Percentiles rank a stretch among this genome's conserved stretches.
Conservation (phyloP, 2,888 invertebrate genomes). For the Agriotes lineatus region DNA sequence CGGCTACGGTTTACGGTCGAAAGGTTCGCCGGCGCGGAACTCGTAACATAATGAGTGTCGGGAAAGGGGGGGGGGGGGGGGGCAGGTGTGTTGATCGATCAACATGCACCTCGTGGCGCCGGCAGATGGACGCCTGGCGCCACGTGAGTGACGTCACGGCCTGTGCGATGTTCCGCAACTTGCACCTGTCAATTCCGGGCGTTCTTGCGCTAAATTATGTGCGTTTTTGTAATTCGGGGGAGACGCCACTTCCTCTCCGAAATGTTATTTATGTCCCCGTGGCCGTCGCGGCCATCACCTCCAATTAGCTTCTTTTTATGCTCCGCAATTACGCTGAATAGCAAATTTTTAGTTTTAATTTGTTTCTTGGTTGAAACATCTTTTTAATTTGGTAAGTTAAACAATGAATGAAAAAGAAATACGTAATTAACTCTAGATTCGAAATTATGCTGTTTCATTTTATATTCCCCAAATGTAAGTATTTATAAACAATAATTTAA, state of each 20-base stretch:
- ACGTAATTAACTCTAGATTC: no score
- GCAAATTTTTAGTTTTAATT: no score
- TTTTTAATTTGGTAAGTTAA: no score
- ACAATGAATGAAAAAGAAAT: no score
- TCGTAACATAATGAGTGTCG: no score
- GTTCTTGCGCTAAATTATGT: slow-evolving; percentile 33
- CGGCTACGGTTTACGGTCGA: slow-evolving; percentile 9
- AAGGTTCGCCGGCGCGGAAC: slow-evolving; percentile 17
- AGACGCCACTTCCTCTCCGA: slow-evolving; percentile 11
- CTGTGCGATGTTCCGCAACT: slow-evolving; percentile 50
- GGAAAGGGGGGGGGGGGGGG: slow-evolving; percentile 60
- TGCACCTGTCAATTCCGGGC: slow-evolving; percentile 50
- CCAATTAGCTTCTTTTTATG: no score
- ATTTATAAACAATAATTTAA: no score
- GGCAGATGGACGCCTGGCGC: slow-evolving; percentile 43
- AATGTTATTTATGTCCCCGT: neutral
- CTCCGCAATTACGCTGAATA: no score
- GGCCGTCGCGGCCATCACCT: no score
- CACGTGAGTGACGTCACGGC: slow-evolving; percentile 48
- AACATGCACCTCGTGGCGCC: slow-evolving; percentile 50
- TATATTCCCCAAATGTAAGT: no score
- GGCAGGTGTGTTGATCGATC: slow-evolving; percentile 63
- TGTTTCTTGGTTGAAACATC: no score
- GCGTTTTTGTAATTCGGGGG: slow-evolving; percentile 10
- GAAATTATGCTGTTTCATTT: no score